Evolutionary conservation across 2,113 vertebrate genomes (phyloP).

Genomic region (Gambusia affinis): DNA sequence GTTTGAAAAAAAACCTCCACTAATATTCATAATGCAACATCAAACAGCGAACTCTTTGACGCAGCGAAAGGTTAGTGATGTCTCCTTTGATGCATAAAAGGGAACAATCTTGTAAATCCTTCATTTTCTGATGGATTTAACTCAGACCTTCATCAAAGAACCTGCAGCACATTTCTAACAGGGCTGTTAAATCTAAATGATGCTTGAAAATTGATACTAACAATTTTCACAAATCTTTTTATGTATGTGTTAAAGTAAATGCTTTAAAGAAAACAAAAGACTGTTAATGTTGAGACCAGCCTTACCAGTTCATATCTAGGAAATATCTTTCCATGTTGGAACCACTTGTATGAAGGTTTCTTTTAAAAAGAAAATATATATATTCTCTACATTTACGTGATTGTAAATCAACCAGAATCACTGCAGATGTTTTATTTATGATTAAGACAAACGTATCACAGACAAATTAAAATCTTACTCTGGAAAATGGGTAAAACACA

Average conservation of each 20-base stretch:
- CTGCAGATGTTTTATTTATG: too few relatives aligned
- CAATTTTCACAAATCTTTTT: background rate
- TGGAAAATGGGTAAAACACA: too few relatives aligned
- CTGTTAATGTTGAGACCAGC: too few relatives aligned
- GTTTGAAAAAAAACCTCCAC: background rate
- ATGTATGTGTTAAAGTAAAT: too few relatives aligned
- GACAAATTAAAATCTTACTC: too few relatives aligned
- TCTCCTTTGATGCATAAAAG: background rate
- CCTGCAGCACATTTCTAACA: background rate
- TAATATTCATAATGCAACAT: background rate
- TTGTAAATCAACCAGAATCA: background rate
- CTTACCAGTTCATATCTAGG: too few relatives aligned
- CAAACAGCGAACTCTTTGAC: background rate
- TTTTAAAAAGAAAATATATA: too few relatives aligned
- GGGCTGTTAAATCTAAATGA: background rate
- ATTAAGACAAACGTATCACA: too few relatives aligned
- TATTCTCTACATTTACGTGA: too few relatives aligned
- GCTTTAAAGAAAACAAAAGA: too few relatives aligned
- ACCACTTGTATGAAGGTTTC: too few relatives aligned
- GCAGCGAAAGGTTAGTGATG: background rate
- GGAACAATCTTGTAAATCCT: background rate
- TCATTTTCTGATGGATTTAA: background rate
- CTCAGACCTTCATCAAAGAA: background rate
- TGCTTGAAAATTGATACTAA: background rate
- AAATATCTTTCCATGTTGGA: too few relatives aligned